A percentile compares a stretch with the other conserved stretches of the same genome.
Conservation (phyloP, 2,888 invertebrate species). For the Acleris holmiana region DNA sequence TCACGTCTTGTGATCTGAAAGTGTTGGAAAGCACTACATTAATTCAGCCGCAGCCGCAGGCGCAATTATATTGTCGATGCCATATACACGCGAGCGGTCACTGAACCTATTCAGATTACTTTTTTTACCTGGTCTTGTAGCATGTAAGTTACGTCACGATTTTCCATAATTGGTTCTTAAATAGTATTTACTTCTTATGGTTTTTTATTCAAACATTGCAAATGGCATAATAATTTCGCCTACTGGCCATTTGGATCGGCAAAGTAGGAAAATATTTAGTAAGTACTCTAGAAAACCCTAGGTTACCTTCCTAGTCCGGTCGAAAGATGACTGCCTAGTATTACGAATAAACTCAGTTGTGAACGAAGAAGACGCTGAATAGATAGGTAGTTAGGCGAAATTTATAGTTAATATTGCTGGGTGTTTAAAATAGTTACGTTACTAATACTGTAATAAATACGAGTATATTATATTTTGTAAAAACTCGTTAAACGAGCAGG, state of each 20-base stretch:
- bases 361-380: too few relatives aligned
- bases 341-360: too few relatives aligned
- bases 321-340: too few relatives aligned
- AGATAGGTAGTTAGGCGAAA: too few relatives aligned
- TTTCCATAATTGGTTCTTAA: neutral
- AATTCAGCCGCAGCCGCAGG: slow-evolving; percentile 55
- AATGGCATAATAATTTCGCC: neutral
- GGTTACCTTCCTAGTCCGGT: too few relatives aligned
- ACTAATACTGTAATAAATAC: too few relatives aligned
- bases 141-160: neutral
- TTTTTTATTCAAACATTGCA: neutral
- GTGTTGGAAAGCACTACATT: slow-evolving; percentile 75
- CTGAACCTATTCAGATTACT: slow-evolving; percentile 37
- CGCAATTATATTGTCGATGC: slow-evolving; percentile 56
- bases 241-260: neutral
- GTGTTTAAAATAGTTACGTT: too few relatives aligned
- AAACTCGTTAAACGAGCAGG: neutral
- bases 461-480: too few relatives aligned
- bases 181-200: neutral
- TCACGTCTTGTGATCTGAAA: slow-evolving; percentile 67
- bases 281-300: too few relatives aligned
- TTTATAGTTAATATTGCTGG: too few relatives aligned
- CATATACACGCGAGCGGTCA: slow-evolving; percentile 39
- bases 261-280: too few relatives aligned
- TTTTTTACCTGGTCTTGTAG: slow-evolving; percentile 10